A percentile compares a stretch with the other conserved stretches of the same genome.
Conservation (phyloP, 2,113 vertebrate species). For the Orycteropus afer region DNA sequence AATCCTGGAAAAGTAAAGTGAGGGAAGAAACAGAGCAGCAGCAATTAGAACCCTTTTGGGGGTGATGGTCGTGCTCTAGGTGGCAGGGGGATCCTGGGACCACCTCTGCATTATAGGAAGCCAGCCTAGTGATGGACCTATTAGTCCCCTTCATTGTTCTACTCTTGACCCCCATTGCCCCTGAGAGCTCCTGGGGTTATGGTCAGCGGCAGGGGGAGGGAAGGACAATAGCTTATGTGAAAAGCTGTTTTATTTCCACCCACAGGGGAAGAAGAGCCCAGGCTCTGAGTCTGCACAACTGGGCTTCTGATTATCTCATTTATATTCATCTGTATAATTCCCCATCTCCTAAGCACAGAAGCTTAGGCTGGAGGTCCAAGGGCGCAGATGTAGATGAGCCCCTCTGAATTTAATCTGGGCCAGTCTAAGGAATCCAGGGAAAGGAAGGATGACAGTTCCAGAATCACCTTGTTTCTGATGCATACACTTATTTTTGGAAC, state of each 20-base stretch:
- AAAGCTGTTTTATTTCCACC: slow-evolving; percentile 48
- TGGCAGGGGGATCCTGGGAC: not conserved
- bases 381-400: not conserved
- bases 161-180: not conserved
- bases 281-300: slow-evolving; percentile 32
- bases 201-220: not conserved
- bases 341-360: not conserved
- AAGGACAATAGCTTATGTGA: not conserved
- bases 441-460: not conserved
- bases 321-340: not conserved
- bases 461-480: not conserved
- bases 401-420: not conserved
- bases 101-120: not conserved
- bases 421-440: slow-evolving; percentile 35
- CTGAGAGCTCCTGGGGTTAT: not conserved
- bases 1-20: slow-evolving; percentile 17
- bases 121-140: not conserved
- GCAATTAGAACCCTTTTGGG: not conserved
- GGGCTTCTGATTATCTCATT: slow-evolving; percentile 19
- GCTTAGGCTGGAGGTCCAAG: not conserved
- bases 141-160: not conserved
- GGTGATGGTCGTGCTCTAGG: not conserved
- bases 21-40: not conserved
- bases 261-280: not conserved
- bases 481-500: slow-evolving; percentile 22